phyloP scores from a whole-genome alignment of 2,113 vertebrate genomes.

The Murina feae region DNA sequence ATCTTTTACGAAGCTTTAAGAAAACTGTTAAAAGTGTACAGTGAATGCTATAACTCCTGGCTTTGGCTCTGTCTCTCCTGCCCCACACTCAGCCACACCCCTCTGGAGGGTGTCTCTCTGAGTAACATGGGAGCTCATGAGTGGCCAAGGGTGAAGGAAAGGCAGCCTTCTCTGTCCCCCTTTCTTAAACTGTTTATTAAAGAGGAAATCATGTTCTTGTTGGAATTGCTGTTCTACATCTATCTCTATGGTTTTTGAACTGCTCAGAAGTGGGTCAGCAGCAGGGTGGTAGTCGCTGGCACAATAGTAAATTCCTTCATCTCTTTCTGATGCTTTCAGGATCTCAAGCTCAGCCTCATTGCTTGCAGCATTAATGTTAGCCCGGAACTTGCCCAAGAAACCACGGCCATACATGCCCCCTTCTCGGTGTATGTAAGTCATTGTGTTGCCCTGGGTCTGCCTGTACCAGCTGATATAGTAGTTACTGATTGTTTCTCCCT shows the following conservation, averaged over 20 bases:
- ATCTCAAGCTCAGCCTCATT: not conserved
- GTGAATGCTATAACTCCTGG: not conserved
- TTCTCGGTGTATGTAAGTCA: slow-evolving; percentile 38
- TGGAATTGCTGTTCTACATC: not conserved
- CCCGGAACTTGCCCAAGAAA: not conserved
- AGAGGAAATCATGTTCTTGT: not conserved
- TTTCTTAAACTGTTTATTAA: slow-evolving; percentile 1
- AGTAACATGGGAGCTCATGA: accelerated
- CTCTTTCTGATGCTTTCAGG: not conserved
- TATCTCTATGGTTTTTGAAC: not conserved
- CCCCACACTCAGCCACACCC: too few species aligned
- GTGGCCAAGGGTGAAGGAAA: not conserved
- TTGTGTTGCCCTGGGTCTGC: not conserved
- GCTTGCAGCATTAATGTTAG: accelerated
- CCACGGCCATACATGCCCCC: not conserved
- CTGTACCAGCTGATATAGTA: not conserved
- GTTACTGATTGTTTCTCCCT: not conserved
- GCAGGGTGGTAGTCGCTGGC: not conserved
- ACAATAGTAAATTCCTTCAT: slow-evolving; percentile 2
- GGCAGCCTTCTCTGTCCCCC: not conserved
- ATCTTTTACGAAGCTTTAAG: not conserved
- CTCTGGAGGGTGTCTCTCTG: not conserved
- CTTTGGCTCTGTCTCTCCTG: not conserved
- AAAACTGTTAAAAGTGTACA: not conserved
- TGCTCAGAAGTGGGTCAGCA: not conserved